Percentiles rank a stretch among this genome's conserved stretches.
Conservation (phyloP, 2,113 vertebrate genomes). For the Hydropotes inermis region DNA sequence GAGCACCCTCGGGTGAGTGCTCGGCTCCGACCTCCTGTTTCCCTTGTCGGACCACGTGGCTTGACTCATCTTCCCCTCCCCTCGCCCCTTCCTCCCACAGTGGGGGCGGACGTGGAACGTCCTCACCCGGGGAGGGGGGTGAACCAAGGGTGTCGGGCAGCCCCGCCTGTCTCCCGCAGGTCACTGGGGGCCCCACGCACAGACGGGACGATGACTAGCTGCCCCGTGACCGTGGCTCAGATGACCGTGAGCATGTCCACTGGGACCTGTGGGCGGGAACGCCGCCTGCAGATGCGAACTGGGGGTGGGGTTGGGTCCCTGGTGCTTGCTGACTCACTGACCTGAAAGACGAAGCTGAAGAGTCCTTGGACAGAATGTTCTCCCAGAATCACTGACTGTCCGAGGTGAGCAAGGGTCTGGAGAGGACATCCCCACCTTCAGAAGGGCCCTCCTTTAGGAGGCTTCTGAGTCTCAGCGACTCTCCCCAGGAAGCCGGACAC, state of each 20-base stretch:
- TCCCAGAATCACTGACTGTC: background rate
- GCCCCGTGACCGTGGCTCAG: constrained; percentile 32
- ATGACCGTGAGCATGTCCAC: background rate
- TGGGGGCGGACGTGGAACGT: background rate
- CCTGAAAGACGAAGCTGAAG: background rate
- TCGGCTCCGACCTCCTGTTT: background rate
- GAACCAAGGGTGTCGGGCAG: background rate
- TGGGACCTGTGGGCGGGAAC: background rate
- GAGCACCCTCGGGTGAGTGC: background rate
- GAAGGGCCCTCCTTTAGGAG: background rate
- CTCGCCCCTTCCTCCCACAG: background rate
- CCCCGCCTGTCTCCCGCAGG: constrained; percentile 33
- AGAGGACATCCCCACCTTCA: background rate
- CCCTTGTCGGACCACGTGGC: background rate
- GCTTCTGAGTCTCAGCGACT: accelerated
- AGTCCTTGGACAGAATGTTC: background rate
- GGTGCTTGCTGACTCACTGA: constrained; percentile 16
- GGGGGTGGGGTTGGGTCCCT: background rate
- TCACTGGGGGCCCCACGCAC: constrained; percentile 45
- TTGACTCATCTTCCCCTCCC: constrained; percentile 38
- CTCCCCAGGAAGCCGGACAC: background rate
- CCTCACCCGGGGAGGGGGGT: background rate
- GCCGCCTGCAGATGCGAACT: background rate
- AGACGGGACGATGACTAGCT: constrained; percentile 56
- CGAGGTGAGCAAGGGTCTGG: background rate